phyloP scores from a whole-genome alignment of 2,888 invertebrate genomes.

The Andrena dorsata region DNA sequence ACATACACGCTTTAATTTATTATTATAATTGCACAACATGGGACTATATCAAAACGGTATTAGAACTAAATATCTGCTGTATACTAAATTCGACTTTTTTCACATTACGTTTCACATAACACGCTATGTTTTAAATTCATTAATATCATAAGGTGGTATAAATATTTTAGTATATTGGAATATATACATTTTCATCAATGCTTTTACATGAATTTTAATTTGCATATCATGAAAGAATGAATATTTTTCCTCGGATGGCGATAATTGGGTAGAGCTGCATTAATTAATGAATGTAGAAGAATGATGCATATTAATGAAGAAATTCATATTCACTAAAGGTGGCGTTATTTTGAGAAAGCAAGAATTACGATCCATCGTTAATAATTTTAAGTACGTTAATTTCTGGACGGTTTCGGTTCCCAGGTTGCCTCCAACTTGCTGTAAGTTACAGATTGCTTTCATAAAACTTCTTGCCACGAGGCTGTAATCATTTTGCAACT shows the following conservation, averaged over 20 bases:
- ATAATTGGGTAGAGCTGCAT: background rate
- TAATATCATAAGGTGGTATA: background rate
- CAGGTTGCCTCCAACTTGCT: constrained; percentile 15
- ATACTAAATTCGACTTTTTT: background rate
- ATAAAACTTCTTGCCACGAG: constrained; percentile 56
- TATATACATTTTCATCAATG: too few species aligned
- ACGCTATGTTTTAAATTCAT: background rate
- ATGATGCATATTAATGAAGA: constrained; percentile 28
- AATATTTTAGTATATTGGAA: background rate
- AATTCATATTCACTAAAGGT: constrained; percentile 34
- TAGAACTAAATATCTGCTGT: background rate
- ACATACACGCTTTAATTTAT: too few species aligned
- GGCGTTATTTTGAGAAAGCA: constrained; percentile 45
- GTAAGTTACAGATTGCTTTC: constrained; percentile 30
- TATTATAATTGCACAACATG: background rate
- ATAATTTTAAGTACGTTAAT: constrained; percentile 67
- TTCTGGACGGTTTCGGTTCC: constrained; percentile 47
- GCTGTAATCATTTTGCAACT: constrained; percentile 42
- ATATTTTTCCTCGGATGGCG: background rate
- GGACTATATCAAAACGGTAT: background rate
- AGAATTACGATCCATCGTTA: constrained; percentile 52
- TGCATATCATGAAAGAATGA: background rate
- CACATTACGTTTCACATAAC: background rate
- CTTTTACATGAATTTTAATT: too few species aligned
- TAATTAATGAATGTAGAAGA: constrained; percentile 4